phyloP scores from a whole-genome alignment of 2,797 vertebrate species.

The Spatula clypeata region DNA sequence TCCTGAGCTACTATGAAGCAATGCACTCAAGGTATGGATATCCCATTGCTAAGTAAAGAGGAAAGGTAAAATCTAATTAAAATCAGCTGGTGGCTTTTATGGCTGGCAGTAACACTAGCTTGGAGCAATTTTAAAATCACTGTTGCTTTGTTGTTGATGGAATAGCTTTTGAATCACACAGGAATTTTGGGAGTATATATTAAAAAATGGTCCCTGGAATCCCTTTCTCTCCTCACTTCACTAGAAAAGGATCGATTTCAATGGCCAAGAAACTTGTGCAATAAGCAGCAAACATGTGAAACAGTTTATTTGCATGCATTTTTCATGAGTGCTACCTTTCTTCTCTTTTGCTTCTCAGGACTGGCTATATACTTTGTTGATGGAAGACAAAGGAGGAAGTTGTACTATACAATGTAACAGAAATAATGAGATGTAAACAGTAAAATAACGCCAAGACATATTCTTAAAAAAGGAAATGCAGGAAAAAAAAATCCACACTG shows the following conservation, averaged over 20 bases:
- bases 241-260: not conserved
- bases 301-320: not conserved
- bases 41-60: conserved; percentile 65
- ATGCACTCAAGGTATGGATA: conserved; percentile 47
- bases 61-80: conserved; percentile 84
- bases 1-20: conserved; percentile 55
- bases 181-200: conserved; percentile 28
- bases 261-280: not conserved
- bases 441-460: conserved; percentile 15
- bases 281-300: not conserved
- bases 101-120: conserved; percentile 46
- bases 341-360: not conserved
- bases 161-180: conserved; percentile 49
- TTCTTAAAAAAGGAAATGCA: not conserved
- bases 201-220: not conserved
- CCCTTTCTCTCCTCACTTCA: not conserved
- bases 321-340: not conserved
- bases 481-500: not conserved
- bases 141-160: conserved; percentile 37
- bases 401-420: not conserved
- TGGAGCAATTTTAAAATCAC: conserved; percentile 48
- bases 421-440: not conserved
- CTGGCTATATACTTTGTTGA: not conserved
- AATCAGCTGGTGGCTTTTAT: conserved; percentile 79
- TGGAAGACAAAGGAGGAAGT: not conserved